Conservation (phyloP, 2,113 vertebrate genomes). For the Oncorhynchus gorbuscha region DNA sequence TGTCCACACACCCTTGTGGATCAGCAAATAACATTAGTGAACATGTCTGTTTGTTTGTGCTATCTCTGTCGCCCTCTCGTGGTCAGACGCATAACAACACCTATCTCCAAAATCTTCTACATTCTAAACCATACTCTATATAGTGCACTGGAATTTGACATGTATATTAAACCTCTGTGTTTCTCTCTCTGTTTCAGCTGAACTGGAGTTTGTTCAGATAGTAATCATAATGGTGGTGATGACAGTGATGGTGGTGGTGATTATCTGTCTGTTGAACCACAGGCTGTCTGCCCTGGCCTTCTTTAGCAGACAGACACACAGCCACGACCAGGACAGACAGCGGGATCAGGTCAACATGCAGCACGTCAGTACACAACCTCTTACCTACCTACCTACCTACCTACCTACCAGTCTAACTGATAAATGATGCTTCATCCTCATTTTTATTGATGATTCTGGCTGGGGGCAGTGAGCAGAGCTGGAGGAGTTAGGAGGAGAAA, state of each 20-base stretch:
- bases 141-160: background rate
- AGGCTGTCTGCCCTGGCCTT: constrained; percentile 94
- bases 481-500: background rate
- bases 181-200: constrained; percentile 75
- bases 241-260: constrained; percentile 97
- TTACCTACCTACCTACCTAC: too few relatives aligned
- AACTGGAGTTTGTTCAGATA: constrained; percentile 98
- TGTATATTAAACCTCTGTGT: constrained; percentile 8
- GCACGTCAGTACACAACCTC: too few relatives aligned
- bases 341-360: background rate
- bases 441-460: background rate
- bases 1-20: too few relatives aligned
- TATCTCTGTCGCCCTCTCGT: background rate
- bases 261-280: constrained; percentile 97
- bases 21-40: too few relatives aligned
- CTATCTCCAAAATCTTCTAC: background rate
- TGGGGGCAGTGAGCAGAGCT: background rate
- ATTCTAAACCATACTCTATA: too few relatives aligned
- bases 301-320: constrained; percentile 75
- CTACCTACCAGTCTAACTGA: too few relatives aligned
- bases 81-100: background rate
- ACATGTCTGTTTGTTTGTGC: background rate
- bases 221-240: constrained; percentile 96
- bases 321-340: background rate
- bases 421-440: background rate